Evolutionary conservation across 2,113 vertebrate genomes (phyloP).

Genomic region (Circaetus gallicus): DNA sequence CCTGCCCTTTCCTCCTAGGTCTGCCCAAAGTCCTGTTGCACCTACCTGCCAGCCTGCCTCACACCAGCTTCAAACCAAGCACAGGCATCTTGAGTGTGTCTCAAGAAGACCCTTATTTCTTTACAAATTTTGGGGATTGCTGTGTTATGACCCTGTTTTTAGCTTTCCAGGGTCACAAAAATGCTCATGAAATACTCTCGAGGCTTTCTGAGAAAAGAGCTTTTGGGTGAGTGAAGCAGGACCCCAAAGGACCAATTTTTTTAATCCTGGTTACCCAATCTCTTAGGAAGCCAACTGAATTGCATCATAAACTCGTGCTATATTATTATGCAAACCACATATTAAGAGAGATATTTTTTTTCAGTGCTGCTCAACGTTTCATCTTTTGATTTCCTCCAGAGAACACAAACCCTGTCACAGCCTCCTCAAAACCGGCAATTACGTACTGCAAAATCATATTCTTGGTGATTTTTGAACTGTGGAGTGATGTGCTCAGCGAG

Average conservation of each 20-base stretch:
- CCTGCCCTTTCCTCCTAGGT: neutral
- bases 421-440: neutral
- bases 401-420: neutral
- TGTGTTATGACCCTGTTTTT: neutral
- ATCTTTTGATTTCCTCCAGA: neutral
- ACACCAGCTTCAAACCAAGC: neutral
- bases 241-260: neutral
- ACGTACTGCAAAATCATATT: neutral
- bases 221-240: neutral
- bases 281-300: neutral
- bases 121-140: neutral
- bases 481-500: neutral
- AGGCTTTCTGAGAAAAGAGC: neutral
- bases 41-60: neutral
- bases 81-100: neutral
- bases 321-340: slow-evolving; percentile 12
- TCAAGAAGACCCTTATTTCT: neutral
- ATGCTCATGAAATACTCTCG: neutral
- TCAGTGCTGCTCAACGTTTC: neutral
- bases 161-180: neutral
- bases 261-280: neutral
- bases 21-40: neutral
- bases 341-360: neutral
- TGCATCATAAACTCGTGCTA: neutral
- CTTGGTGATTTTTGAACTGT: neutral